Evolutionary conservation across 2,113 vertebrate species (phyloP).

Genomic region (Pantherophis guttatus): DNA sequence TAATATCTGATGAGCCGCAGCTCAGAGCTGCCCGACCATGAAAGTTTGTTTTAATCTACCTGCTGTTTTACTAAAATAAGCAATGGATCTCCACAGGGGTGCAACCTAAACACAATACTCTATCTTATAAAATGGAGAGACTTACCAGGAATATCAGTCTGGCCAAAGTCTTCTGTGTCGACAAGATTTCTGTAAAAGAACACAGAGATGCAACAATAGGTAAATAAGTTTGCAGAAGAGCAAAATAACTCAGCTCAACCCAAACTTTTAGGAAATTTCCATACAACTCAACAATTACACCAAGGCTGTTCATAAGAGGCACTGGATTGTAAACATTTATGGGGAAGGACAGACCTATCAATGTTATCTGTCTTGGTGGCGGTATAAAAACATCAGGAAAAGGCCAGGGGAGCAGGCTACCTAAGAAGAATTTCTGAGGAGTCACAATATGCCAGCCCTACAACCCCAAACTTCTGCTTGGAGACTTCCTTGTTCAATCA

Average conservation of each 20-base stretch:
- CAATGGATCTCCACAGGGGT: neutral
- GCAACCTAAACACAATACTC: fast-evolving
- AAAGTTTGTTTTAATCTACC: neutral
- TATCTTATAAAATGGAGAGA: fast-evolving
- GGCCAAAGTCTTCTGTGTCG: slow-evolving; percentile 26
- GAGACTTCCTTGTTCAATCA: neutral
- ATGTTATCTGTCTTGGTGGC: neutral
- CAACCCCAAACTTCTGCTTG: neutral
- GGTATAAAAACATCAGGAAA: neutral
- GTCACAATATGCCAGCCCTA: neutral
- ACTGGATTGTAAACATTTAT: neutral
- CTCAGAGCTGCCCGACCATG: neutral
- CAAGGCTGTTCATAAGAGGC: neutral
- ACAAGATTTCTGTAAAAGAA: slow-evolving; percentile 41
- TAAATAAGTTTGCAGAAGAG: neutral
- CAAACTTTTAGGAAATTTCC: neutral
- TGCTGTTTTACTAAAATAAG: neutral
- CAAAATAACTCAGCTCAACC: too few relatives aligned
- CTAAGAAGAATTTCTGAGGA: neutral
- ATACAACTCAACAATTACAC: neutral
- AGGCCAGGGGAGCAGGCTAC: neutral
- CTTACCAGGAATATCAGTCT: slow-evolving; percentile 56
- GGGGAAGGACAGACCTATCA: neutral
- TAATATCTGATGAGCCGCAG: neutral
- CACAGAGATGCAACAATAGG: neutral